phyloP scores from a whole-genome alignment of 1,140 invertebrate genomes.

The Argopecten irradians region DNA sequence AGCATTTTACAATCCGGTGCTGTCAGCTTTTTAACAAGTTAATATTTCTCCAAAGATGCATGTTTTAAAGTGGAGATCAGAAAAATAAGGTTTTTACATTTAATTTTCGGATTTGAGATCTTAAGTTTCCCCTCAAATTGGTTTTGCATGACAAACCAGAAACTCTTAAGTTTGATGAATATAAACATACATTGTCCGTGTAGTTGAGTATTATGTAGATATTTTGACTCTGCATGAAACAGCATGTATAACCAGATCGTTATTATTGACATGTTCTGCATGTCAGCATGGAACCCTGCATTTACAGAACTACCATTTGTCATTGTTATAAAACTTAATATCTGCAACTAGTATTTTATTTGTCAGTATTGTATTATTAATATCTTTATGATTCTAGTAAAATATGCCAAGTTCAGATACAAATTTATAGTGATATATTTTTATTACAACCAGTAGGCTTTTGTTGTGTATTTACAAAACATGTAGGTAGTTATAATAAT shows the following conservation, averaged over 20 bases:
- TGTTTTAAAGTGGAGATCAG: too few species aligned
- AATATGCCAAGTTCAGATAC: too few species aligned
- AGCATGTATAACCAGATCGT: not conserved
- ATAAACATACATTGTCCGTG: not conserved
- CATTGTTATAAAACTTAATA: not conserved
- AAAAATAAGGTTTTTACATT: not conserved
- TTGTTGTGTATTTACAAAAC: too few species aligned
- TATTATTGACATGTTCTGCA: not conserved
- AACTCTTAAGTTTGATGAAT: not conserved
- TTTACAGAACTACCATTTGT: not conserved
- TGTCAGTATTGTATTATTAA: too few species aligned
- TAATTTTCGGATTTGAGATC: not conserved
- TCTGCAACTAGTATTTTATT: too few species aligned
- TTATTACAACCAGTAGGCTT: too few species aligned
- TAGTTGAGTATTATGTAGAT: not conserved
- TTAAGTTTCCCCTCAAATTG: not conserved
- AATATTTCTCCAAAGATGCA: too few species aligned
- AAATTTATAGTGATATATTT: too few species aligned
- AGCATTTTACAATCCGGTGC: too few species aligned
- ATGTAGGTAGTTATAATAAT: too few species aligned
- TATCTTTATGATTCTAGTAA: not conserved
- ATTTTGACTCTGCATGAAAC: not conserved
- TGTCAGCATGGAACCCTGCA: slow-evolving; percentile 12
- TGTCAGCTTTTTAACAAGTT: too few species aligned
- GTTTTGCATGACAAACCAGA: not conserved